Evolutionary conservation across 2,113 vertebrate genomes (phyloP), one percentile per base, ranked within the genome.

Genomic region (Balaenoptera acutorostrata): DNA sequence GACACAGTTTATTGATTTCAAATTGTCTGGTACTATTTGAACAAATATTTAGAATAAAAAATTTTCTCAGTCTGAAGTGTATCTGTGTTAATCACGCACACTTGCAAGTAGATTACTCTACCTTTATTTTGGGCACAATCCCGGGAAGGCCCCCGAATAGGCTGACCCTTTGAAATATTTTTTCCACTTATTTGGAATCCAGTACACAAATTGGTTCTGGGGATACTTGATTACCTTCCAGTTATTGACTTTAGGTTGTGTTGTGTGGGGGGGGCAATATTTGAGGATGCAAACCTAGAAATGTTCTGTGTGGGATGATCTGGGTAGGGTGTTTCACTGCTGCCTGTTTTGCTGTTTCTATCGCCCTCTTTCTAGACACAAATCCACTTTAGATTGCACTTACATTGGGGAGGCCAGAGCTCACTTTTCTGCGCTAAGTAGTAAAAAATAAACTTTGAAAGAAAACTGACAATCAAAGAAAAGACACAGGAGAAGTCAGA

Each of bases 1-100:
- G 33, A 85, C 95, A 96, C 92, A 98, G 93, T 89, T 98, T 99
- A 98, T 98, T 99, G 98, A 98, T 99, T 98, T 98, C 97, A 98
- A 98, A 98, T 97, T 89, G 97, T 98, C 98, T 98, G 98, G 97
- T 98, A 98, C 98, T 95, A 91, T 98, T 98, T 82, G 95, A 98
- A 94, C 93, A 90, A 97, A 98, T 97, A 89, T 98, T 99, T 99
- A 99, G 98, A 99, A 99, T 99, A 99, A 99, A 98, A 98, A 98
- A 98, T 97, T 98, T 98, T 98, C 96, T 98, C 80, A 90, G 97
- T 46, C 98, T 94, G 96, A 97, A 98, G 97, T 75, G 85, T 98
- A 97, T 98, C 92, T 97, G 94, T 98, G 98, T 97, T 95, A 96
- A 97, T 98, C 95, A 97, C 82, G 64, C 44, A 77, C 96, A 88